Percentiles rank a stretch among this genome's conserved stretches.
phyloP scores from a whole-genome alignment of 2,888 invertebrate genomes.

The Diabrotica balteata region DNA sequence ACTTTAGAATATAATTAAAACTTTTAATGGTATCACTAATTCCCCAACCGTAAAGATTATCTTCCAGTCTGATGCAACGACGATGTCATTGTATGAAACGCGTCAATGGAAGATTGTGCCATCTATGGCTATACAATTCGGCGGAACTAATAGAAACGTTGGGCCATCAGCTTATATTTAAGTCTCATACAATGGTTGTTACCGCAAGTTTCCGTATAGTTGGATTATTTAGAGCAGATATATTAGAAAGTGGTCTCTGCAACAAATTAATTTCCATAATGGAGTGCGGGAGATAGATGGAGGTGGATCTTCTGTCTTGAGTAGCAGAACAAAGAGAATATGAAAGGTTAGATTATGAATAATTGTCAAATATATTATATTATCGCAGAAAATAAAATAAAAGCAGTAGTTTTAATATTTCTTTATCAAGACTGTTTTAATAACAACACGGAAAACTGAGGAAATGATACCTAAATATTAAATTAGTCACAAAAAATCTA shows the following conservation, averaged over 20 bases:
- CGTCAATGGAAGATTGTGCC: background rate
- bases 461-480: too few relatives aligned
- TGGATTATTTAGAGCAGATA: constrained; percentile 20
- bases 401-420: too few relatives aligned
- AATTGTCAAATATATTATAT: too few relatives aligned
- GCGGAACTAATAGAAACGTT: constrained; percentile 5
- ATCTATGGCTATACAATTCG: constrained; percentile 4
- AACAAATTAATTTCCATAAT: constrained; percentile 22
- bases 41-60: background rate
- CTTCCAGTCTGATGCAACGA: background rate
- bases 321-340: too few relatives aligned
- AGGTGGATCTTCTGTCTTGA: background rate
- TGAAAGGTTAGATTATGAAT: too few relatives aligned
- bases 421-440: too few relatives aligned
- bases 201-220: constrained; percentile 9
- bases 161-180: constrained; percentile 12
- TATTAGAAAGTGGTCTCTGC: constrained; percentile 12
- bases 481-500: too few relatives aligned
- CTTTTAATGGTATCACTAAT: constrained; percentile 1
- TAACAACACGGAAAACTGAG: too few relatives aligned
- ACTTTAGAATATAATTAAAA: too few relatives aligned
- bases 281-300: background rate
- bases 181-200: constrained; percentile 5
- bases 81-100: background rate
- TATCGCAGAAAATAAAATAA: too few relatives aligned